Conservation (phyloP, 2,113 vertebrate species). For the Clarias macrocephalus region DNA sequence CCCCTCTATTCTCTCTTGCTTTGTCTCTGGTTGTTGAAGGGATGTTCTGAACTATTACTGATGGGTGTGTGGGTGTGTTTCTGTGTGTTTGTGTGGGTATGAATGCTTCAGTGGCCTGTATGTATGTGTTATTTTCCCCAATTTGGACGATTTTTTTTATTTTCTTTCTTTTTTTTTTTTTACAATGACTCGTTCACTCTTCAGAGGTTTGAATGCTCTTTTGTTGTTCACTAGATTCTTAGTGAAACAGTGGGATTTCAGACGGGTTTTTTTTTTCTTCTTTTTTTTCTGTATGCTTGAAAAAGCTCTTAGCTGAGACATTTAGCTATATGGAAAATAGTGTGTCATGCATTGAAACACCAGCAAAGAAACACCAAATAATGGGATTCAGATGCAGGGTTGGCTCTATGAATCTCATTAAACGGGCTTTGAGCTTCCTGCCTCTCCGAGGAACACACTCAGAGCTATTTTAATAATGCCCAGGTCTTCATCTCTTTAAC, state of each 20-base stretch:
- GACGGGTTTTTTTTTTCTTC: not conserved
- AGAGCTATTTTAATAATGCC: conserved; percentile 60
- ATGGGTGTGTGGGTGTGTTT: conserved; percentile 25
- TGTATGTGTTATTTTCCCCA: conserved; percentile 17
- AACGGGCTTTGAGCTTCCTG: conserved; percentile 58
- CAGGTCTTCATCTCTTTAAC: conserved; percentile 59
- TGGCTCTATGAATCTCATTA: conserved; percentile 62
- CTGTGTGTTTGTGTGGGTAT: conserved; percentile 22
- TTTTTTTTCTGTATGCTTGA: conserved; percentile 32
- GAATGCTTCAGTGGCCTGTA: conserved; percentile 24
- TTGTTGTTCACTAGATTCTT: conserved; percentile 32
- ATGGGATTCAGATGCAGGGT: conserved; percentile 59
- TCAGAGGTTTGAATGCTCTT: conserved; percentile 1
- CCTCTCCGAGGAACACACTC: conserved; percentile 52
- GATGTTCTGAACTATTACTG: conserved; percentile 18
- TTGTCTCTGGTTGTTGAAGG: conserved; percentile 31
- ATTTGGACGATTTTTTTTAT: conserved; percentile 19
- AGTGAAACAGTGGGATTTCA: conserved; percentile 23
- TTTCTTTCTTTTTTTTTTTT: not conserved
- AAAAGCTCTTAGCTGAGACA: conserved; percentile 38
- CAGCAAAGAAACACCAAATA: conserved; percentile 60
- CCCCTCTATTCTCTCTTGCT: not conserved
- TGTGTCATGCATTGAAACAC: conserved; percentile 58
- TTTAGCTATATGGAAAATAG: conserved; percentile 53
- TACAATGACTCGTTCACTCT: conserved; percentile 13